Percentiles rank a stretch among this genome's conserved stretches.
Conservation (phyloP, 64 coral and sea anemone species). For the Cladopsammia gracilis region DNA sequence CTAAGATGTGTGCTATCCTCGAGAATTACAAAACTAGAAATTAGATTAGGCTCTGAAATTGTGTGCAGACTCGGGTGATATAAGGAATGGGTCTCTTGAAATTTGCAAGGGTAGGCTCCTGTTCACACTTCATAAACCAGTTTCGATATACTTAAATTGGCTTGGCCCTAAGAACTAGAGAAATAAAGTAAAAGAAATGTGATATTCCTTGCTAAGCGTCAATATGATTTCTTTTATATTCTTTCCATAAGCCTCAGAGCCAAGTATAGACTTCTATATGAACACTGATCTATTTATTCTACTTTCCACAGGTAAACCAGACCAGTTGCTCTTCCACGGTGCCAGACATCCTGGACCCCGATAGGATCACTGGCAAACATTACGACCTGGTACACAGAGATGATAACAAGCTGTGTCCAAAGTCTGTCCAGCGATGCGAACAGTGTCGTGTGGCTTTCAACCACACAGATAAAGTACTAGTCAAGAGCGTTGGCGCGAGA, state of each 20-base stretch:
- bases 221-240: no score
- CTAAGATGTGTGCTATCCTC: not conserved
- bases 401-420: conserved; percentile 47
- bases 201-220: no score
- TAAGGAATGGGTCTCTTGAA: no score
- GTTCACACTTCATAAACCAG: no score
- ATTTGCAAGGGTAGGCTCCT: no score
- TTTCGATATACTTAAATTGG: no score
- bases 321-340: not conserved
- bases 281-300: not conserved
- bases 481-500: conserved; percentile 30
- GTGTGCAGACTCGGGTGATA: not conserved
- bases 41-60: not conserved
- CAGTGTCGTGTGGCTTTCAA: conserved; percentile 61
- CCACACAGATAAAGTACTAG: conserved; percentile 38
- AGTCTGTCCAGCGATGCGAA: not conserved
- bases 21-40: not conserved
- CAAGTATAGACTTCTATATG: no score
- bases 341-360: conserved; percentile 12
- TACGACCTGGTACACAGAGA: conserved; percentile 32
- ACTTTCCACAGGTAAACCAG: not conserved
- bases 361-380: conserved; percentile 39
- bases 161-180: no score
- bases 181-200: no score
- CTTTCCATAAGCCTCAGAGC: no score